Base-by-base conservation (phyloP, 2,113 vertebrate species). In the Barnardius zonarius region DNA sequence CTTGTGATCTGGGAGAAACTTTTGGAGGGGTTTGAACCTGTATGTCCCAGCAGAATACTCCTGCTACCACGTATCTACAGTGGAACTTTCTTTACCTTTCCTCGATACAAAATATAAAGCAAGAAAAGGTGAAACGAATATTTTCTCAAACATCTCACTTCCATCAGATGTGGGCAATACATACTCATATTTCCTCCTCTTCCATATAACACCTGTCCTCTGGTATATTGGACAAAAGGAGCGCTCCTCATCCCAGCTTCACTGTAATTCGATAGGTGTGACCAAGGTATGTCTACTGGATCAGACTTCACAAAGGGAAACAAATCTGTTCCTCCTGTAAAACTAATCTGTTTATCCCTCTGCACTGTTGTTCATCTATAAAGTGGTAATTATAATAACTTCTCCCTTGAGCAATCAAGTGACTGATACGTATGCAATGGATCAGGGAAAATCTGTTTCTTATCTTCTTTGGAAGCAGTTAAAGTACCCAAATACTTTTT, bases 371-470 rank as follows among this genome's bases (percentile, higher is more conserved):
- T 68, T 77, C 48, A 52, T 59, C 64, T 94, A 35, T 83, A 79
- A 94, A 92, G 44, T 27, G 15, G 17, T 74, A 83, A 83, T 88
- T 92, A 51, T 22, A 55, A 64, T 88, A 83, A 83, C 78, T 83
- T 95, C 79, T 83, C 88, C 86, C 80, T 63, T 86, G 69, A 95
- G 73, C 39, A 91, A 70, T 63, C 64, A 69, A 92, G 25, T 63
- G 83, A 83, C 75, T 0, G 0, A 70, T 69, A 74, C 1, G 17
- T 13, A 61, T 57, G 52, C 44, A 78, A n/a, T n/a, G 48, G 51
- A 63, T 88, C 61, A 67, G 46, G 51, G 61, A 64, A 95, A 83
- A 92, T 91, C 76, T 93, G 61, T 88, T 95, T 83, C 87, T 83
- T 81, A 72, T 93, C 62, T 83, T 13, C 28, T 59, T 61, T 82